Evolutionary conservation across 2,113 vertebrate genomes (phyloP), one percentile per base, ranked within the genome.

Genomic region (Xiphias gladius): DNA sequence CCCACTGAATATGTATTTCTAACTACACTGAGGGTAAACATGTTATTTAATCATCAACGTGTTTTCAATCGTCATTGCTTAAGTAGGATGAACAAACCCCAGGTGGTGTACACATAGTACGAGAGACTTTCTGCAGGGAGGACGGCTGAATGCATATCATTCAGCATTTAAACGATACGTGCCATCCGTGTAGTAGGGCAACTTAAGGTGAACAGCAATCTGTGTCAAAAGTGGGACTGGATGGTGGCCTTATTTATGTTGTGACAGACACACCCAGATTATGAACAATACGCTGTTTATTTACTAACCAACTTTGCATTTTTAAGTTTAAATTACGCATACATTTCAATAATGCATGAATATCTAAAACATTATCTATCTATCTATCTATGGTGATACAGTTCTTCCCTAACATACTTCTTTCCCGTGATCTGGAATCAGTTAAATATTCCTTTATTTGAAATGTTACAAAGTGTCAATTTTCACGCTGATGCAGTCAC

Each of bases 1-100:
- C 93, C 88, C 88, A 86, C 78, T 95, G 92, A 95, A 95, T 95
- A 95, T 94, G 93, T 35, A 94, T 94, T 86, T 72, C 73, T 80
- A 74, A 69, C 81, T 81, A 57, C 87, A 83, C 88, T 35, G 73
- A 79, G 88, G 91, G 92, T 91, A 93, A 95, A 94, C 92, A 94
- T 88, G 91, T 94, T 94, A 93, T 94, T 93, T 92, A 93, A 93
- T 94, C 83, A 92, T 90, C 80, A 81, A 78, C 73, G 54, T 70
- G 86, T 90, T 92, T 88, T 86, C 86, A 80, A 55, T 89, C 55
- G 86, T 88, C 86, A 89, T 88, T 84, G 86, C 88, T 90, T 89
- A 87, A 87, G 80, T 88, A 72, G 92, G 84, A 61, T 83, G 91
- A 77, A 83, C 89, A 86, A 92, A 90, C 86, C 80, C 80, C 89